Evolutionary conservation across 2,888 invertebrate genomes (phyloP).

Genomic region (Trichopria drosophilae): DNA sequence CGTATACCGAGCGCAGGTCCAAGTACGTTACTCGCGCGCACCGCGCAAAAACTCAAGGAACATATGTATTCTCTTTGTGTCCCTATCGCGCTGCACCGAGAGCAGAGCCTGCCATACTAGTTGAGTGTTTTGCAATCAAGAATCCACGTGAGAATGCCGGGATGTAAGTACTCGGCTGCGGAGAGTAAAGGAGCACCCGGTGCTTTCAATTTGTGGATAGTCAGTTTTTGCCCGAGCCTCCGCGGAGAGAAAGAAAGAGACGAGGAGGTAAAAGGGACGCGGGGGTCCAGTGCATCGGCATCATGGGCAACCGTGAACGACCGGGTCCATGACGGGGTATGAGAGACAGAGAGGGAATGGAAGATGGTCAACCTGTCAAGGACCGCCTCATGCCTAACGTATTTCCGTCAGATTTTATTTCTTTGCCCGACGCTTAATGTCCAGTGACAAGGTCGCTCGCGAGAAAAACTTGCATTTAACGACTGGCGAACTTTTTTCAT

Average conservation of each 20-base stretch:
- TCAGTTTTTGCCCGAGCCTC: constrained; percentile 45
- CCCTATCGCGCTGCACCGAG: constrained; percentile 15
- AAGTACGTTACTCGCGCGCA: constrained; percentile 15
- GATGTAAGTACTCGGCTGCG: constrained; percentile 35
- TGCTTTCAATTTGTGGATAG: constrained; percentile 52
- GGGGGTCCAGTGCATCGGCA: too few species aligned
- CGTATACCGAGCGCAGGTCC: constrained; percentile 8
- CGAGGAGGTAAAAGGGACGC: constrained; percentile 31
- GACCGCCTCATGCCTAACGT: constrained; percentile 17
- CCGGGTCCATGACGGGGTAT: too few species aligned
- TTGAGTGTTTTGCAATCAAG: constrained; percentile 49
- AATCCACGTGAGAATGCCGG: constrained; percentile 48
- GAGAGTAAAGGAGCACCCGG: constrained; percentile 43
- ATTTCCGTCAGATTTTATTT: too few species aligned
- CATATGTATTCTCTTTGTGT: constrained; percentile 44
- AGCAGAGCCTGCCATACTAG: constrained; percentile 36
- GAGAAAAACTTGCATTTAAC: constrained; percentile 11
- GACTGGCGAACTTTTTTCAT: constrained; percentile 2
- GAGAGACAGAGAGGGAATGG: constrained; percentile 34
- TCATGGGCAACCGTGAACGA: too few species aligned
- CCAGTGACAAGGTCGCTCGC: constrained; percentile 4
- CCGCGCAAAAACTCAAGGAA: constrained; percentile 37
- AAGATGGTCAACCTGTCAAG: constrained; percentile 39
- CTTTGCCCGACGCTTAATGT: not conserved
- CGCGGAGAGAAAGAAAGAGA: constrained; percentile 35